Evolutionary conservation across 2,113 vertebrate species (phyloP).

Genomic region (pig (Sus scrofa)): DNA sequence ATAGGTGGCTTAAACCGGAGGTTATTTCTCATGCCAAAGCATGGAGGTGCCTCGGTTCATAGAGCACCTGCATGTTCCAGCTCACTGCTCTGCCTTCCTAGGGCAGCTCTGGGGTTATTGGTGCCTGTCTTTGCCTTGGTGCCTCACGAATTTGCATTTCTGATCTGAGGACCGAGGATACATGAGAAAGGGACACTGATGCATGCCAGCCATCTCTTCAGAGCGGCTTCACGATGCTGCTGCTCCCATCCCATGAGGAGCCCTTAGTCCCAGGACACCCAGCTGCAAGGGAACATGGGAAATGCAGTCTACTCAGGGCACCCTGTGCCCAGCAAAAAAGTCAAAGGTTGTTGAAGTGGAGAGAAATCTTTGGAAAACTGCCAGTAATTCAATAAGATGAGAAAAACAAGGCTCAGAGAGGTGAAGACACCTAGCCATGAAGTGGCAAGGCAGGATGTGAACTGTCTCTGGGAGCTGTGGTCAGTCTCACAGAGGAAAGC

Average conservation of each 20-base stretch:
- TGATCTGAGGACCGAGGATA: too few species aligned
- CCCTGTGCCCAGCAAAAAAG: neutral
- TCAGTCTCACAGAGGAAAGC: neutral
- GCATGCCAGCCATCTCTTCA: accelerated
- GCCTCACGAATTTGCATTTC: neutral
- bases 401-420: neutral
- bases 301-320: neutral
- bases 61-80: neutral
- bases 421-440: neutral
- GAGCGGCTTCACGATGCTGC: neutral
- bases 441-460: neutral
- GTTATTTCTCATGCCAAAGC: neutral
- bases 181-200: neutral
- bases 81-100: neutral
- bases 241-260: neutral
- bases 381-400: neutral
- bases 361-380: neutral
- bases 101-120: too few species aligned
- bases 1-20: neutral
- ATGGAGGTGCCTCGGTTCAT: neutral
- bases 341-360: neutral
- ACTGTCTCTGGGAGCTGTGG: neutral
- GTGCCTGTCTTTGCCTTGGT: too few species aligned
- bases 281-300: neutral
- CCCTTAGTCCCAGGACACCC: neutral